Base-by-base conservation (phyloP, 2,797 vertebrate genomes). In the Gymnoscopelus microlampas region DNA sequence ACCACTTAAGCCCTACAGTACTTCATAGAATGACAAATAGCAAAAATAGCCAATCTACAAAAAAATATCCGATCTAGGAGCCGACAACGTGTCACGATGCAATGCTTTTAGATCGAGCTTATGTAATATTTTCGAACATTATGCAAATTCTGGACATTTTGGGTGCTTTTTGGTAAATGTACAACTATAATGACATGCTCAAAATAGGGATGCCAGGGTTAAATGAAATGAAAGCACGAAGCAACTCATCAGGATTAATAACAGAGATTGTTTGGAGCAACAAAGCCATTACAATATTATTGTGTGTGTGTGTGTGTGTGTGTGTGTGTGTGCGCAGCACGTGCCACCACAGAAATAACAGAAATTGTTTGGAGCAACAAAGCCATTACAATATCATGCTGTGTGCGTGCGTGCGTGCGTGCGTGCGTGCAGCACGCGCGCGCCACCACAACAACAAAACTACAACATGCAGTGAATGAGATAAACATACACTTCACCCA, bases 141-240 rank as follows among this genome's bases (percentile, higher is more conserved):
- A 19, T 19, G 19, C 19, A 19, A 19, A 19, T 19, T 19, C 19
- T 19, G 19, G 19, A 19, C 19, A 19, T 19, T 19, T 19, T n/a
- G n/a, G n/a, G n/a, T n/a, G n/a, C n/a, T n/a, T n/a, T n/a, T n/a
- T 19, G 19, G 19, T 19, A 19, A 19, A 19, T 19, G 1, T 19
- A 19, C 19, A 19, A 19, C 19, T 19, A 19, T 19, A 19, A 19
- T 35, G 32, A 35, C 32, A 35, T 35, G 32, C 32, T 35, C 32
- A 6, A 35, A 35, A 35, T 35, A 7, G 4, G 32, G 32, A 39
- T 9, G 39, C 39, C 6, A 39, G 39, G 39, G 39, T 39, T 39
- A 39, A 6, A 39, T 69, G 2, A 62, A 69, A 78, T 66, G 48
- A 76, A 79, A 75, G 60, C 47, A n/a, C 70, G 70, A 79, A 11